Evolutionary conservation across 2,888 invertebrate species (phyloP).

Genomic region (Pseudococcus viburni): DNA sequence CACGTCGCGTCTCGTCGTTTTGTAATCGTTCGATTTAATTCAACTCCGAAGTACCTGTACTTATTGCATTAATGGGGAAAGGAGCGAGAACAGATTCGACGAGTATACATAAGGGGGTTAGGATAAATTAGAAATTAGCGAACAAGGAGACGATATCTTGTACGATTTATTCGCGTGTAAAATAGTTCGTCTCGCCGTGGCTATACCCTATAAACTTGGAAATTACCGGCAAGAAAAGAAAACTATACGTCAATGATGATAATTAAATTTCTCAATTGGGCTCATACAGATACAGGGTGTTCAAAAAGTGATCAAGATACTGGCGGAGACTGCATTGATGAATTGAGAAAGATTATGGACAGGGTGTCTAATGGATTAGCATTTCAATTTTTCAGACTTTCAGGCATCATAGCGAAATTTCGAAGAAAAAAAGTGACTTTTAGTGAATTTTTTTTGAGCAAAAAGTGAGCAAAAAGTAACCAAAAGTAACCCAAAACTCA

Average conservation of each 20-base stretch:
- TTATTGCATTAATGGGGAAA: background rate
- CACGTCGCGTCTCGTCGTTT: background rate
- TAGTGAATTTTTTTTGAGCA: no score
- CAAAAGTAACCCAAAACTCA: no score
- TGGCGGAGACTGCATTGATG: no score
- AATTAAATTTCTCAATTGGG: background rate
- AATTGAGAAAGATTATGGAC: no score
- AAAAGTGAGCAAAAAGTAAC: no score
- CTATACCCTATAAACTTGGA: no score
- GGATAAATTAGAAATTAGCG: background rate
- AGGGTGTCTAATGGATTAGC: no score
- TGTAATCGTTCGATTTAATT: constrained; percentile 2
- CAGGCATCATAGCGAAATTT: no score
- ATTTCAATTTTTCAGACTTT: no score
- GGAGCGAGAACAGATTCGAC: background rate
- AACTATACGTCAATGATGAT: background rate
- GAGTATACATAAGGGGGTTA: background rate
- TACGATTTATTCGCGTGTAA: constrained; percentile 18
- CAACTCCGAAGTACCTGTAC: background rate
- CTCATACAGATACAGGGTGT: no score
- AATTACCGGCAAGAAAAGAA: background rate
- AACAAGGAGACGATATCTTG: background rate
- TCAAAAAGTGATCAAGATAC: no score
- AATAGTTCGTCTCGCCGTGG: background rate
- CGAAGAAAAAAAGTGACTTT: no score